phyloP scores from a whole-genome alignment of 2,797 vertebrate genomes.

The Uromys caudimaculatus region DNA sequence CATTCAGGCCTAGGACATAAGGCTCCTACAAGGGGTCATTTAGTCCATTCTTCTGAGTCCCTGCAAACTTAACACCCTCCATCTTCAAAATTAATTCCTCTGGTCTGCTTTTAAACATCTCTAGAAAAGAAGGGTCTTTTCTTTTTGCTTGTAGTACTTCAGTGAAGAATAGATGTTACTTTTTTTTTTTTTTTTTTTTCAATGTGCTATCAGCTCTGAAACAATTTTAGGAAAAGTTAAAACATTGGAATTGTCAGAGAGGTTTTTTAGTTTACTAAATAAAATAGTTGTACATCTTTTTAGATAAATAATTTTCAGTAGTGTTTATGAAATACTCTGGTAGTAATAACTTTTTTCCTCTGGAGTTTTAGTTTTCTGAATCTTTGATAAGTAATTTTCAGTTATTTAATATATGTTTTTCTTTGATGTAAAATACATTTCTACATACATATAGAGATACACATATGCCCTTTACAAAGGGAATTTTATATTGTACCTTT shows the following conservation, averaged over 20 bases:
- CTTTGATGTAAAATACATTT: constrained; percentile 51
- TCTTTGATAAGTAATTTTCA: constrained; percentile 48
- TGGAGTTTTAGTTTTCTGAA: constrained; percentile 59
- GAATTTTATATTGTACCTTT: background rate
- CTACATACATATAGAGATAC: background rate
- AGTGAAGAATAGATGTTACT: constrained; percentile 47
- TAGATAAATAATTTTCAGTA: constrained; percentile 37
- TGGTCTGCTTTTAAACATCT: constrained; percentile 52
- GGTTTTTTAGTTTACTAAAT: constrained; percentile 60
- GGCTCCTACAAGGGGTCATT: constrained; percentile 63
- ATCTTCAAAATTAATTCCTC: constrained; percentile 45
- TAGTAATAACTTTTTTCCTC: constrained; percentile 9
- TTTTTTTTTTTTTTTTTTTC: background rate
- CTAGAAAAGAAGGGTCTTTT: background rate
- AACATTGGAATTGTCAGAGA: background rate
- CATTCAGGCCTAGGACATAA: constrained; percentile 71
- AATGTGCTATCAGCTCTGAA: constrained; percentile 32
- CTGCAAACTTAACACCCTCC: background rate
- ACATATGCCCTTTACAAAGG: background rate
- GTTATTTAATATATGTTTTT: constrained; percentile 42
- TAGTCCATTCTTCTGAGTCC: constrained; percentile 37
- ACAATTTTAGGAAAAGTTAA: constrained; percentile 54
- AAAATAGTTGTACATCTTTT: constrained; percentile 46
- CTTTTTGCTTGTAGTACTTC: constrained; percentile 26
- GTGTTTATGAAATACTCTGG: constrained; percentile 55